Conservation (phyloP, 2,888 invertebrate genomes). For the Monopis laevigella region DNA sequence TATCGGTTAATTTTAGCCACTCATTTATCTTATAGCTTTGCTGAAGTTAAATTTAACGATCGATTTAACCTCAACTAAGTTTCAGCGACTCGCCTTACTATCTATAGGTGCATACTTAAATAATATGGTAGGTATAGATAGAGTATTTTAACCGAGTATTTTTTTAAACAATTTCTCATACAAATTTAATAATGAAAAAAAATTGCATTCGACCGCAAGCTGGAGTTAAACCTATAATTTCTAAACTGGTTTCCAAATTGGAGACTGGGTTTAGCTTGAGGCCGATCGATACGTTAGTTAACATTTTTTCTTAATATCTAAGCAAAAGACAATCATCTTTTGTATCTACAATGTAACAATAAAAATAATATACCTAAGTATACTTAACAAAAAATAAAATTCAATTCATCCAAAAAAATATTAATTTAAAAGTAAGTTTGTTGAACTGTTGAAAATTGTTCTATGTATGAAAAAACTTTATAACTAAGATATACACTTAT, state of each 20-base stretch:
- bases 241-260: slow-evolving; percentile 64
- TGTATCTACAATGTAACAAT: not conserved
- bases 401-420: not conserved
- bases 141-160: too few relatives aligned
- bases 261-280: slow-evolving; percentile 49
- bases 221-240: slow-evolving; percentile 60
- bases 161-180: too few relatives aligned
- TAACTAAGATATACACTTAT: too few relatives aligned
- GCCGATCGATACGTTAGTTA: slow-evolving; percentile 25
- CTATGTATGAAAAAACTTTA: not conserved
- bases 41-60: too few relatives aligned
- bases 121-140: too few relatives aligned
- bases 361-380: not conserved
- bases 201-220: slow-evolving; percentile 29
- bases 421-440: not conserved
- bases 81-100: too few relatives aligned
- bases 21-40: too few relatives aligned
- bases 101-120: too few relatives aligned
- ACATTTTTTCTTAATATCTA: slow-evolving; percentile 20
- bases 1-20: too few relatives aligned
- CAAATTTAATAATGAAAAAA: too few relatives aligned
- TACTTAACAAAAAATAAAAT: too few relatives aligned
- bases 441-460: not conserved
- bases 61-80: too few relatives aligned
- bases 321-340: not conserved